Evolutionary conservation across 2,797 vertebrate genomes (phyloP), one percentile per base, ranked within the genome.

Genomic region (Clarias laeviceps): DNA sequence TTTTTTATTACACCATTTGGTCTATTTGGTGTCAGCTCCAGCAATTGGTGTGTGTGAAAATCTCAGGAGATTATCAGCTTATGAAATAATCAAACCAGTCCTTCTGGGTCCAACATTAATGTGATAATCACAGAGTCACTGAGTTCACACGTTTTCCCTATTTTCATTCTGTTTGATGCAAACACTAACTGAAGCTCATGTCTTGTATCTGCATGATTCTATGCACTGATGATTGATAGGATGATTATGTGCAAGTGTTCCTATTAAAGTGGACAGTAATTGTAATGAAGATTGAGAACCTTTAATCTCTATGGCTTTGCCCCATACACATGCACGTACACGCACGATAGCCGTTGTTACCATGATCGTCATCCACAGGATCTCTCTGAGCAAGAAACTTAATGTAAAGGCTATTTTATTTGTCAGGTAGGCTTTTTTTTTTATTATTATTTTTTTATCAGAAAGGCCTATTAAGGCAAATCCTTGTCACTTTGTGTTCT

Each of bases 381-480:
- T 22, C 22, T 8, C 54, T 77, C 54, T 0, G 18, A 77, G 72
- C 29, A 77, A 32, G 27, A 32, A 32, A 76, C 18, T 0, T 29
- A 76, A 76, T 20, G 0, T 29, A 76, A 76, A 20, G 29, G 4
- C 27, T 62, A 34, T 85, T 81, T 81, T 37, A 22, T 65, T 85
- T 64, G 9, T 22, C 27, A 54, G 45, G 62, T 45, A 74, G 18
- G 20, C 0, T 37, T 32, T 76, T 54, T n/a, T 64, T 27, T 12
- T n/a, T n/a, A n/a, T n/a, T n/a, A n/a, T 61, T 5, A 5, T 9
- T 34, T 27, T 64, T n/a, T 54, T 29, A 82, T 29, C n/a, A 59
- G 24, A 50, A 64, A 61, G 50, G 56, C 59, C 37, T 45, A 54
- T 14, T 14, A 54, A 12, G 50, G 40, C 65, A 65, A 29, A 85